Evolutionary conservation across 2,113 vertebrate genomes (phyloP).

Genomic region (Sturnus vulgaris): DNA sequence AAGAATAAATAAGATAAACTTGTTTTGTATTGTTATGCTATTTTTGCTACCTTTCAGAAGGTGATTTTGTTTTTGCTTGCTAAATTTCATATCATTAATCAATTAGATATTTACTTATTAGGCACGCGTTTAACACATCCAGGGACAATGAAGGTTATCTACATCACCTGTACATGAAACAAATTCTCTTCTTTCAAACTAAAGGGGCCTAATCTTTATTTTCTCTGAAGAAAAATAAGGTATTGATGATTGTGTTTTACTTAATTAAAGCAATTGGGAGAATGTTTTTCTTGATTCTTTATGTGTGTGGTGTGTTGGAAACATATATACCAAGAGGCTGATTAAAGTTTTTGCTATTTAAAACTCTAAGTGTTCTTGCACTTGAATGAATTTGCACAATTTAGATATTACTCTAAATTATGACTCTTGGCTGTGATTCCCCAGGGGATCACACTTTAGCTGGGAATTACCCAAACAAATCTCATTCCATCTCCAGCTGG

Average conservation of each 20-base stretch:
- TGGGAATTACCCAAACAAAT: not conserved
- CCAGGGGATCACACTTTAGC: not conserved
- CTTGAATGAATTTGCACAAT: not conserved
- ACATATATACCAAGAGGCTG: not conserved
- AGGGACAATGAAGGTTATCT: not conserved
- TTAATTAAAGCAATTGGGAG: not conserved
- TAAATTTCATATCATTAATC: not conserved
- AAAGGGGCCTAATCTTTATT: not conserved
- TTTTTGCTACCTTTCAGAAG: not conserved
- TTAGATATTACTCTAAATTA: not conserved
- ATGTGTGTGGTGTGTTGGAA: not conserved
- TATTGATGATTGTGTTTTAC: not conserved
- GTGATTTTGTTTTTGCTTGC: not conserved
- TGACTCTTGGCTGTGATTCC: not conserved
- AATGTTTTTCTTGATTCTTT: not conserved
- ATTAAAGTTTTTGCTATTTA: not conserved
- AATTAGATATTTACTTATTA: not conserved
- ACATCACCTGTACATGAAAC: not conserved
- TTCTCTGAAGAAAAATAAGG: not conserved
- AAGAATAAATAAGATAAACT: not conserved
- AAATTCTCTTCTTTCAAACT: not conserved
- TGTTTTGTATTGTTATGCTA: not conserved
- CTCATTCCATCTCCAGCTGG: not conserved
- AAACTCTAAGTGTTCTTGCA: not conserved
- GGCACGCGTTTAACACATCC: not conserved